phyloP scores from a whole-genome alignment of 2,888 invertebrate genomes.

The Zaprionus lineosus region DNA sequence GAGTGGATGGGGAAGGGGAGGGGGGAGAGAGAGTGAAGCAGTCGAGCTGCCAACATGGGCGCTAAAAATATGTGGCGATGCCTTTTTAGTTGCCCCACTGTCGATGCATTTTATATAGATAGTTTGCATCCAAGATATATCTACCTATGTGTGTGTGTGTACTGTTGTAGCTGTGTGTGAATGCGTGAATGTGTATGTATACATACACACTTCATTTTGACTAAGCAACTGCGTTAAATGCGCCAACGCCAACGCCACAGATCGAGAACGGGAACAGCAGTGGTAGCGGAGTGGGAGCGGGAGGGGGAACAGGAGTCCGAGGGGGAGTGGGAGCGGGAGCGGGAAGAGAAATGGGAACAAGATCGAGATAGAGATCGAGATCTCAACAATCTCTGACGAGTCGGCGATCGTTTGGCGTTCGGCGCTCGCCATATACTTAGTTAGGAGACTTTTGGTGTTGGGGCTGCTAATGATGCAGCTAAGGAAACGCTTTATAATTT shows the following conservation, averaged over 20 bases:
- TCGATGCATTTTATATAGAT: constrained; percentile 69
- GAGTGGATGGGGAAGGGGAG: too few relatives aligned
- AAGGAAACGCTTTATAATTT: constrained; percentile 82
- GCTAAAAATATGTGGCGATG: constrained; percentile 71
- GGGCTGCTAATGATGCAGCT: constrained; percentile 82
- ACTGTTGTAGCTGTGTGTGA: constrained; percentile 10
- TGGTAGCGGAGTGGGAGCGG: constrained; percentile 1
- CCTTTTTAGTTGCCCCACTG: constrained; percentile 71
- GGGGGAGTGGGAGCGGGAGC: background rate
- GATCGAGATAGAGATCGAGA: too few relatives aligned
- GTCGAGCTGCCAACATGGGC: constrained; percentile 56
- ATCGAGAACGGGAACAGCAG: constrained; percentile 17
- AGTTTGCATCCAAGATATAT: constrained; percentile 60
- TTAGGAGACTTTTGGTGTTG: constrained; percentile 81
- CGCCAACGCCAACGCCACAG: constrained; percentile 71
- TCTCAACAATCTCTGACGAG: constrained; percentile 38
- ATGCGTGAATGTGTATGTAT: constrained; percentile 21
- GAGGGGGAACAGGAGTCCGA: background rate
- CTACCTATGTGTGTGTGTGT: constrained; percentile 17
- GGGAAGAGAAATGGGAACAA: background rate
- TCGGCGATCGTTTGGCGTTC: constrained; percentile 29
- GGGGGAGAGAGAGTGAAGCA: too few relatives aligned
- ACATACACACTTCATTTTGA: constrained; percentile 56
- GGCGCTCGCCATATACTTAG: constrained; percentile 57
- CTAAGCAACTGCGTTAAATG: constrained; percentile 75